These are phyloP conservation scores for Heloderma charlesbogerti DNA, from an alignment of 2,113 vertebrate genomes.

Conservation along the genomic window DNA sequence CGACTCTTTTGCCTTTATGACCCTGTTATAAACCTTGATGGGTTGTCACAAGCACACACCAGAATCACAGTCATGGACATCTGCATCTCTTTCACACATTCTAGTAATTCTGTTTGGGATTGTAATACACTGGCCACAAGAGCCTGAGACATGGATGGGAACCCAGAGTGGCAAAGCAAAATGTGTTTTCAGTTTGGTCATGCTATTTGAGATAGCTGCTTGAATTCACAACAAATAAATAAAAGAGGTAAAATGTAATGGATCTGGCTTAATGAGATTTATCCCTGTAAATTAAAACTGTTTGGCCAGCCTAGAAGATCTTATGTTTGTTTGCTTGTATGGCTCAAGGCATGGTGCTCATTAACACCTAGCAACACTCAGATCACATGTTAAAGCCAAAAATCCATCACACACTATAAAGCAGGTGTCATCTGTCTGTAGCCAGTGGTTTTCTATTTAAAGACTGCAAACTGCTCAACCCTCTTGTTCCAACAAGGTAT, in stretches of 20 bases:
- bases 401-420: conserved; percentile 37
- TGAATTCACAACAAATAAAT: conserved; percentile 22
- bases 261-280: conserved; percentile 1
- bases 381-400: conserved; percentile 57
- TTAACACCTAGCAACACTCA: conserved; percentile 51
- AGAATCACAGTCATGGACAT: conserved; percentile 25
- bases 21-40: conserved; percentile 21
- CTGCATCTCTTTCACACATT: conserved; percentile 41
- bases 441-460: not conserved
- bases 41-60: conserved; percentile 19
- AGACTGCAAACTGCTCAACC: not conserved
- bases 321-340: conserved; percentile 40
- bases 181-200: conserved; percentile 42
- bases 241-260: not conserved
- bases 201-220: conserved; percentile 17
- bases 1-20: conserved; percentile 24
- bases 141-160: not conserved
- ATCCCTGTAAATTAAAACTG: conserved; percentile 17
- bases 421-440: conserved; percentile 2
- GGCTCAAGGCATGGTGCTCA: conserved; percentile 59
- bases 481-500: not conserved
- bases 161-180: conserved; percentile 29
- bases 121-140: not conserved
- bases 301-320: conserved; percentile 34
- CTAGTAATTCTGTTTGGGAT: conserved; percentile 12